Evolutionary conservation across 2,888 invertebrate genomes (phyloP).

Genomic region (Lordiphosa fenestrarum): DNA sequence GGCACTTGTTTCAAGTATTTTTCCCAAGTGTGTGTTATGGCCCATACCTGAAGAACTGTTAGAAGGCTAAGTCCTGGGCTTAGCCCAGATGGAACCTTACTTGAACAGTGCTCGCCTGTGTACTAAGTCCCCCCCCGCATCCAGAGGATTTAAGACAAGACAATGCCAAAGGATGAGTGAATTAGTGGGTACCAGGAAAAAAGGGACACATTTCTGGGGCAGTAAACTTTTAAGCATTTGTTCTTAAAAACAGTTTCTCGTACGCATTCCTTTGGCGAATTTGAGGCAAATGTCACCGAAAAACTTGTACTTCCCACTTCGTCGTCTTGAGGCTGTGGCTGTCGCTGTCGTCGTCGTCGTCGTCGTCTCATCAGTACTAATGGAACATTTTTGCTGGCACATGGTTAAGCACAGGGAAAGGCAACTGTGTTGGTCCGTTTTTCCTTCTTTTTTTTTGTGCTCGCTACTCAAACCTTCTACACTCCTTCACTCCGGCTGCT

Average conservation of each 20-base stretch:
- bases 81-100: slow-evolving; percentile 7
- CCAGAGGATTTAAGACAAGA: slow-evolving; percentile 48
- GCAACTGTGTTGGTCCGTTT: slow-evolving; percentile 34
- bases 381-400: slow-evolving; percentile 74
- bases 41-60: slow-evolving; percentile 20
- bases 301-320: background rate
- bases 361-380: slow-evolving; percentile 73
- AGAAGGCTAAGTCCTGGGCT: background rate
- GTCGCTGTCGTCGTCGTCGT: too few species aligned
- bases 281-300: background rate
- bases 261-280: too few species aligned
- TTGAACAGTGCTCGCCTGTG: slow-evolving; percentile 30
- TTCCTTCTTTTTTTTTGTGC: slow-evolving; percentile 5
- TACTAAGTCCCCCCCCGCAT: slow-evolving; percentile 55
- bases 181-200: slow-evolving; percentile 23
- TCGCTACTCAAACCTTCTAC: slow-evolving; percentile 52
- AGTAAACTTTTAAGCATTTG: too few species aligned
- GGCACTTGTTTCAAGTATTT: too few species aligned
- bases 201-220: too few species aligned
- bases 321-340: slow-evolving; percentile 12
- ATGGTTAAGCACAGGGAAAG: slow-evolving; percentile 51
- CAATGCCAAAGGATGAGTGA: slow-evolving; percentile 54
- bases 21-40: too few species aligned
- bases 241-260: too few species aligned
- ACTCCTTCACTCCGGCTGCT: slow-evolving; percentile 13